Evolutionary conservation across 1,140 invertebrate species (phyloP).

Genomic region (Tachypleus tridentatus): DNA sequence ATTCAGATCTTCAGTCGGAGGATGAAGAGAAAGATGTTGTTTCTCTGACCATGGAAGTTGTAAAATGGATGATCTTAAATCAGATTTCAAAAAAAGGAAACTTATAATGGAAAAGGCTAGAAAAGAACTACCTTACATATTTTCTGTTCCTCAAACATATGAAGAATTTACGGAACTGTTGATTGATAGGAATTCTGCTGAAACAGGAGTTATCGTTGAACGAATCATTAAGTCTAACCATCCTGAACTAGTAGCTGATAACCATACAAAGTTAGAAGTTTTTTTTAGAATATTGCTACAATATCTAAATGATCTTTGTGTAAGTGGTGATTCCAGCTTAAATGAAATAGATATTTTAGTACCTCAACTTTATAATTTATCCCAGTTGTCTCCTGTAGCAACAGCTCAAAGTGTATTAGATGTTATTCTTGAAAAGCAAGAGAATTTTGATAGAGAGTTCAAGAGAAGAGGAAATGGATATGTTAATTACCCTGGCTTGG

Average conservation of each 20-base stretch:
- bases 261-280: conserved; percentile 58
- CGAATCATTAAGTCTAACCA: conserved; percentile 76
- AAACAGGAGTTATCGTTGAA: conserved; percentile 57
- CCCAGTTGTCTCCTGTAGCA: conserved; percentile 51
- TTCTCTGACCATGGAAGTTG: neutral
- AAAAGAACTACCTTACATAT: conserved; percentile 56
- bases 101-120: conserved; percentile 42
- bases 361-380: conserved; percentile 57
- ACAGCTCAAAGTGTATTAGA: conserved; percentile 50
- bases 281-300: conserved; percentile 61
- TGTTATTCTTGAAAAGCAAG: conserved; percentile 59
- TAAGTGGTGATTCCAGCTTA: conserved; percentile 34
- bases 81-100: too few species aligned
- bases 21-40: conserved; percentile 18
- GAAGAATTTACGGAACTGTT: conserved; percentile 53
- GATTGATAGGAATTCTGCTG: conserved; percentile 41
- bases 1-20: conserved; percentile 12
- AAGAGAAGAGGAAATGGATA: conserved; percentile 29
- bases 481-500: conserved; percentile 46
- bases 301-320: conserved; percentile 51
- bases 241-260: conserved; percentile 55
- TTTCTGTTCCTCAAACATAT: conserved; percentile 48
- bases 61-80: neutral
- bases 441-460: conserved; percentile 46
- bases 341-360: conserved; percentile 39